Evolutionary conservation across 1,140 invertebrate species (phyloP), one percentile per base, ranked within the genome.

Genomic region (Choristoneura fumiferana): DNA sequence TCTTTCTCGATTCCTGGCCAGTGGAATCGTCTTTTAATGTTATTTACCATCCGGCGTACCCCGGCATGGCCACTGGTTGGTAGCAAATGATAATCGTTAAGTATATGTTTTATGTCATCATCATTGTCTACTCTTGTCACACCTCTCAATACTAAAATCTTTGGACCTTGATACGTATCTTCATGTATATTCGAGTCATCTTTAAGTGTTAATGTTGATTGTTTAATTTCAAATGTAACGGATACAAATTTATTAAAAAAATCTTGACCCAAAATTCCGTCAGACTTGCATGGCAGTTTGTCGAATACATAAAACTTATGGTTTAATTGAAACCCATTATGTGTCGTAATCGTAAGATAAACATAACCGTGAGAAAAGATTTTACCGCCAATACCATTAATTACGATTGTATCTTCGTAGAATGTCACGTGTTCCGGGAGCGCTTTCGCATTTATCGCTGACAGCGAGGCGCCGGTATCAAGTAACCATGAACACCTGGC

Each of bases 31-130:
- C 57, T 61, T 52, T 55, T 66, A 15, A 67, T 64, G 52, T 60
- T 70, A 29, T 63, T 69, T 18, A 61, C n/a, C 67, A 69, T 69
- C 14, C 63, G 29, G 18, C 63, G 52, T 49, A 62, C 54, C 9
- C 62, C 62, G 5, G 66, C 66, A 35, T 65, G 66, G 14, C 57
- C 62, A 62, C 54, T 60, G n/a, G 60, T 60, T 6, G 66, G 66
- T 14, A 69, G 38, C 8, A 69, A 34, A 18, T 65, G 60, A 54
- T 55, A 65, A 36, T 69, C 59, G 22, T 69, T 59, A 22, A 69
- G 37, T 9, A 69, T 65, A 18, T 55, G 14, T 12, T 12, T 56
- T 29, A 54, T 61, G 29, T 65, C 59, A 8, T 65, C 57, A 39
- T 62, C 62, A 53, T 57, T 12, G 18, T 43, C 12, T 14, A 35